Base-by-base conservation (phyloP, 2,113 vertebrate genomes). In the Silurus glanis region DNA sequence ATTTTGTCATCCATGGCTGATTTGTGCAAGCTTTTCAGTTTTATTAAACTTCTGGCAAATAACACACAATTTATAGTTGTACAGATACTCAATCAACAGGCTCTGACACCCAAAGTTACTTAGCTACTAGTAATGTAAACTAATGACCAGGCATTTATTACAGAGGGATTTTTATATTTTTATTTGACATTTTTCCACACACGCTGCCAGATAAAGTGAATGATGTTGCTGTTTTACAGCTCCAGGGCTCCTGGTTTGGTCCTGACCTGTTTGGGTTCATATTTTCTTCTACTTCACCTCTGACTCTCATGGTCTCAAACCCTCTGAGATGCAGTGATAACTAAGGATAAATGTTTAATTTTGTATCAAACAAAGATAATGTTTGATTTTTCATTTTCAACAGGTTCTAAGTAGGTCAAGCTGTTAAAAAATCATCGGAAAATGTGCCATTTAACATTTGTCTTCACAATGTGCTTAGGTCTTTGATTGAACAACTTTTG, bases 1-100 rank as follows among this genome's bases (percentile, higher is more conserved):
- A 51, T 16, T 58, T 55, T 67, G 45, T 80, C 74, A 61, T 66
- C 47, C 58, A n/a, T 47, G 25, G 72, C 53, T 76, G 59, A 88
- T 83, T 83, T 58, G n/a, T 23, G 67, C 62, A 82, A 79, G 76
- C 45, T 55, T 83, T 56, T 51, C 37, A 53, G 80, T 58, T 62
- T 9, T 66, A 80, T 86, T 64, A 80, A 80, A 80, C 67, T 51
- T 87, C 28, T 58, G 47, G 55, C 58, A 61, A 83, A 83, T 76
- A 61, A 53, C n/a, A 13, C 16, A 12, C 19, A 59, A 69, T 71
- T 83, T 71, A 56, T 51, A 58, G 25, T 55, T 64, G 14, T 78
- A 66, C 10, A 66, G 49, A 62, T 5, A 59, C 72, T 79, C 16
- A 55, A 55, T 85, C 61, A 69, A 47, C 62, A 45, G 51, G 51